Evolutionary conservation across 2,888 invertebrate species (phyloP).

Genomic region (Catonia carolina): DNA sequence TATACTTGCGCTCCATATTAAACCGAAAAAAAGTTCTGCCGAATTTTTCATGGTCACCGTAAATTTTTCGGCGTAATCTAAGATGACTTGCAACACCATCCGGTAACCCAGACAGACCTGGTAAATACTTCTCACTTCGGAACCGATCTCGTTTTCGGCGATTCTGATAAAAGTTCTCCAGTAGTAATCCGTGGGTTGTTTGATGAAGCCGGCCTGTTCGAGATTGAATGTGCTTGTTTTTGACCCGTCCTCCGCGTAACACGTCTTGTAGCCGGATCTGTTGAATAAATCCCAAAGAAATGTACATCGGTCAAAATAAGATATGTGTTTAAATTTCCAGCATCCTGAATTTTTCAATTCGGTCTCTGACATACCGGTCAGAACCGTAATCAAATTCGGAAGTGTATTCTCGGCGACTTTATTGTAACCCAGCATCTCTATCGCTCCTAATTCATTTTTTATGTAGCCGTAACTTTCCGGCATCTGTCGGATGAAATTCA

Average conservation of each 20-base stretch:
- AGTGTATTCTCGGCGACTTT: constrained; percentile 94
- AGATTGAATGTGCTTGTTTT: constrained; percentile 75
- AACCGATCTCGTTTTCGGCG: constrained; percentile 60
- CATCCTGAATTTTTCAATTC: constrained; percentile 61
- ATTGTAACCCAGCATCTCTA: constrained; percentile 81
- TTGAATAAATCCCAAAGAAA: constrained; percentile 80
- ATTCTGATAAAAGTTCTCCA: constrained; percentile 65
- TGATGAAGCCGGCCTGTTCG: constrained; percentile 64
- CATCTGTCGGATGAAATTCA: constrained; percentile 81
- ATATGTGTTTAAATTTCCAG: constrained; percentile 48
- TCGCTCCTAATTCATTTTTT: constrained; percentile 52
- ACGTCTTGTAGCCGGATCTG: constrained; percentile 64
- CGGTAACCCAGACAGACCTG: constrained; percentile 63
- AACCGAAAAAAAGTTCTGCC: constrained; percentile 62
- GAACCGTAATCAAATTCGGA: constrained; percentile 76
- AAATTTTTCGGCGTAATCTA: constrained; percentile 64
- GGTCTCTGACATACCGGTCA: constrained; percentile 61
- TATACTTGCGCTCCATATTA: constrained; percentile 77
- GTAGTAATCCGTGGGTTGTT: constrained; percentile 81
- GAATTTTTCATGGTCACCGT: constrained; percentile 48
- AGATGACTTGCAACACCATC: constrained; percentile 60
- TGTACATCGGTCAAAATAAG: constrained; percentile 68
- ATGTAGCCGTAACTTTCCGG: constrained; percentile 60
- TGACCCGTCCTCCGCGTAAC: constrained; percentile 77
- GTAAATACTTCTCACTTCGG: constrained; percentile 56